Conservation (phyloP, 2,113 vertebrate genomes). For the Pimephales promelas region DNA sequence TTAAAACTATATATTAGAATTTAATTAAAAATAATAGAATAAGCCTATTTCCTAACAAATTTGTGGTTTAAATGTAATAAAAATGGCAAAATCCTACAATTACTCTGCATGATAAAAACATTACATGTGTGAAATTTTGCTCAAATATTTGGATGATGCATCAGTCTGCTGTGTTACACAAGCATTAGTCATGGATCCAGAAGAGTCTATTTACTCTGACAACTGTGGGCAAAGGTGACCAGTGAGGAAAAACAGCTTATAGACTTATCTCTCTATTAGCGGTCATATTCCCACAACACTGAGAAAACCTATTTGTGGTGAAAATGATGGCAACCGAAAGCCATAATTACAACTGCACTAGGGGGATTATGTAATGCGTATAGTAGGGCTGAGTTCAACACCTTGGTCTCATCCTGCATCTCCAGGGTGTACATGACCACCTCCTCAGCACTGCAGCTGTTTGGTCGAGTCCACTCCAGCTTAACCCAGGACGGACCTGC, state of each 20-base stretch:
- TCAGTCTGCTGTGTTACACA: neutral
- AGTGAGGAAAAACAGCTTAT: slow-evolving; percentile 10
- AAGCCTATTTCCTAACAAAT: neutral
- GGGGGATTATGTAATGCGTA: neutral
- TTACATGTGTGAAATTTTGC: neutral
- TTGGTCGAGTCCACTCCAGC: slow-evolving; percentile 91
- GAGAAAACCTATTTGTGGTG: neutral
- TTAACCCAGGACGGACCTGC: slow-evolving; percentile 92
- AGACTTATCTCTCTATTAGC: neutral
- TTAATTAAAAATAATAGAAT: too few relatives aligned
- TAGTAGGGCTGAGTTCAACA: slow-evolving; percentile 56
- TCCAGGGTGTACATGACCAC: slow-evolving; percentile 91
- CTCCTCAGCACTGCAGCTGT: slow-evolving; percentile 88
- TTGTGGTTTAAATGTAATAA: neutral
- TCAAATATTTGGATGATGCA: neutral
- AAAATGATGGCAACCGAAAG: neutral
- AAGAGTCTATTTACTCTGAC: neutral
- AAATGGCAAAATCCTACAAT: neutral
- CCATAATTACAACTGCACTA: neutral
- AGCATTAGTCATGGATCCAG: slow-evolving; percentile 14
- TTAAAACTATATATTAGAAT: too few relatives aligned
- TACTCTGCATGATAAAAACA: neutral
- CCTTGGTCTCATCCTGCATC: slow-evolving; percentile 94
- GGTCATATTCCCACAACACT: neutral
- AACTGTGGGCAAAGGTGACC: slow-evolving; percentile 4